Evolutionary conservation across 1,140 invertebrate genomes (phyloP).

Genomic region (Melitaea cinxia): DNA sequence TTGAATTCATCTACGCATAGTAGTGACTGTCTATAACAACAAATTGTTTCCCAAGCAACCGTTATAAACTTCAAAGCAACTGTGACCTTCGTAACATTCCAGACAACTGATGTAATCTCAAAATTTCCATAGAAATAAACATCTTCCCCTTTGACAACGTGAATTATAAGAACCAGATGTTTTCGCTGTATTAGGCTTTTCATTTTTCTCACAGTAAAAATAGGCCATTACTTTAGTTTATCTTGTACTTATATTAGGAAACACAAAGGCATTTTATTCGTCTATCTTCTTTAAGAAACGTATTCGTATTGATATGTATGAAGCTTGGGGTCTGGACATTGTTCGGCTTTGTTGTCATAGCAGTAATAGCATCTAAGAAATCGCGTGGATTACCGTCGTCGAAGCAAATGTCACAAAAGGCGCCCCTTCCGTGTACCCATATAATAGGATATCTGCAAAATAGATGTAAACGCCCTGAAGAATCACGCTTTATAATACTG

Average conservation of each 20-base stretch:
- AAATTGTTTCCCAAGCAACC: neutral
- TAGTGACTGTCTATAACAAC: neutral
- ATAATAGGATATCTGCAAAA: conserved; percentile 18
- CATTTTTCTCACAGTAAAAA: neutral
- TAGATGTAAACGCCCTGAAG: neutral
- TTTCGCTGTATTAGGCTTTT: conserved; percentile 8
- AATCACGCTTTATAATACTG: neutral
- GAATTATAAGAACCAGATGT: neutral
- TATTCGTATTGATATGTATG: conserved; percentile 56
- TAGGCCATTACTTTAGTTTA: conserved; percentile 41
- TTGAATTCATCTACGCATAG: too few species aligned
- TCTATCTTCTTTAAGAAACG: conserved; percentile 42
- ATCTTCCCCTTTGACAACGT: neutral
- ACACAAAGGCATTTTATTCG: conserved; percentile 40
- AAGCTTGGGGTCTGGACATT: conserved; percentile 48
- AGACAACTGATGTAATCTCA: neutral
- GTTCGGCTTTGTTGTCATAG: conserved; percentile 61
- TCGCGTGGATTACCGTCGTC: conserved; percentile 56
- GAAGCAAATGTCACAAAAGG: conserved; percentile 58
- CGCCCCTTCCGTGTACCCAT: conserved; percentile 44
- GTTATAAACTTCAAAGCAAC: neutral
- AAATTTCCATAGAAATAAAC: neutral
- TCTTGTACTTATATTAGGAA: conserved; percentile 40
- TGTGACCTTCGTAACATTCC: conserved; percentile 1
- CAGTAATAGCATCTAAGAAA: conserved; percentile 59